These are phyloP conservation scores for Dorcus parallelipipedus DNA, from an alignment of 2,888 invertebrate genomes.

Conservation along the genomic window DNA sequence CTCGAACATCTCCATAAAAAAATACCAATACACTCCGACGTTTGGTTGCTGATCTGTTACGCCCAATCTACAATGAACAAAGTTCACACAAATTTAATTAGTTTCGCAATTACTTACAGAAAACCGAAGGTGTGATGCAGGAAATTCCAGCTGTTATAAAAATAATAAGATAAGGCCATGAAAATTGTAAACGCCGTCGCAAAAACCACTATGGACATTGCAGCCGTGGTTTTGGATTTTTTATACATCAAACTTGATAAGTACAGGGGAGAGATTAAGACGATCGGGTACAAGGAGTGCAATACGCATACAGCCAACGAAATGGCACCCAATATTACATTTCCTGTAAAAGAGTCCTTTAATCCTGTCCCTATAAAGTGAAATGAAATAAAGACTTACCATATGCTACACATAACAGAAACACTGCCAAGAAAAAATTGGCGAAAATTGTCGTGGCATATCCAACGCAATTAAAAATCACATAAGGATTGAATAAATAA, in stretches of 20 bases:
- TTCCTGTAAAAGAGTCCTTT: constrained; percentile 45
- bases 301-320: constrained; percentile 75
- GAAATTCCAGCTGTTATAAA: constrained; percentile 62
- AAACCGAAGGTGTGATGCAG: constrained; percentile 69
- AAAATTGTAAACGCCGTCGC: constrained; percentile 8
- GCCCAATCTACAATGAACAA: constrained; percentile 65
- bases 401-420: constrained; percentile 67
- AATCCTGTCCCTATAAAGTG: too few species aligned
- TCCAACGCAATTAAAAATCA: constrained; percentile 81
- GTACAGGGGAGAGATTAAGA: constrained; percentile 78
- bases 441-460: constrained; percentile 87
- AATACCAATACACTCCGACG: constrained; percentile 98
- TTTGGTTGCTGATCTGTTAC: constrained; percentile 96
- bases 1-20: constrained; percentile 99
- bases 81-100: constrained; percentile 30
- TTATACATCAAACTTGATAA: constrained; percentile 63
- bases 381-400: constrained; percentile 37
- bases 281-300: constrained; percentile 78
- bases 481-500: constrained; percentile 87
- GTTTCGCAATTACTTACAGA: constrained; percentile 59
- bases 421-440: constrained; percentile 75
- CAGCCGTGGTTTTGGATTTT: constrained; percentile 49
- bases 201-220: constrained; percentile 33
- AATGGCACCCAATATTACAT: constrained; percentile 59
- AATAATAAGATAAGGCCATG: constrained; percentile 31